A percentile compares a stretch with the other conserved stretches of the same genome.
These are phyloP conservation scores for Smutsia temminckii DNA, from an alignment of 2,797 vertebrate species.

Conservation along the genomic window DNA sequence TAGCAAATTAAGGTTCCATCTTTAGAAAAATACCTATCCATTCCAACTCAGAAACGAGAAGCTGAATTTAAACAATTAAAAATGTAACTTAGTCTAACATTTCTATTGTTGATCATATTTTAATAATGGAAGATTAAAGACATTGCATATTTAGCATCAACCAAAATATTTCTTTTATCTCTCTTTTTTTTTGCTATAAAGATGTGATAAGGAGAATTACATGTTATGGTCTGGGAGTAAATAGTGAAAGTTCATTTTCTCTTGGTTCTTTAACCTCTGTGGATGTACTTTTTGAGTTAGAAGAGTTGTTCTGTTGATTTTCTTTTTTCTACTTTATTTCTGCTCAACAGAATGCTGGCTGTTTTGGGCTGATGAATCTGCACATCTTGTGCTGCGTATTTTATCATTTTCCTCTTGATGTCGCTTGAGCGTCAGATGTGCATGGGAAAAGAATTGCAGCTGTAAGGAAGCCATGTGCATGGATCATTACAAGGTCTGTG, in stretches of 20 bases:
- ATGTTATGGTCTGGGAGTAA: slow-evolving; percentile 31
- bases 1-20: slow-evolving; percentile 15
- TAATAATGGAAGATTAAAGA: slow-evolving; percentile 29
- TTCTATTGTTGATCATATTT: slow-evolving; percentile 8
- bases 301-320: slow-evolving; percentile 13
- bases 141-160: background rate
- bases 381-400: slow-evolving; percentile 58
- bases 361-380: slow-evolving; percentile 71
- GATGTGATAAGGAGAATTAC: slow-evolving; percentile 67
- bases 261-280: slow-evolving; percentile 44
- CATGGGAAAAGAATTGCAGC: slow-evolving; percentile 61
- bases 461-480: slow-evolving; percentile 76
- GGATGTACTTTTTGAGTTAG: slow-evolving; percentile 55
- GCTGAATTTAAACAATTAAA: slow-evolving; percentile 46
- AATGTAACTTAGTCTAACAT: background rate
- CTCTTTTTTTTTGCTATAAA: slow-evolving; percentile 12
- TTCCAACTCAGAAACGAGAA: background rate
- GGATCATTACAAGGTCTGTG: slow-evolving; percentile 68
- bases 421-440: slow-evolving; percentile 61
- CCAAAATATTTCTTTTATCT: slow-evolving; percentile 27
- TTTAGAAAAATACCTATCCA: background rate
- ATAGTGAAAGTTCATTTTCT: slow-evolving; percentile 55
- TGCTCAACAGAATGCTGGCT: slow-evolving; percentile 7
- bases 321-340: slow-evolving; percentile 66
- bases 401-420: slow-evolving; percentile 76